Evolutionary conservation across 2,888 invertebrate genomes (phyloP).

Genomic region (Chironomus tentans): DNA sequence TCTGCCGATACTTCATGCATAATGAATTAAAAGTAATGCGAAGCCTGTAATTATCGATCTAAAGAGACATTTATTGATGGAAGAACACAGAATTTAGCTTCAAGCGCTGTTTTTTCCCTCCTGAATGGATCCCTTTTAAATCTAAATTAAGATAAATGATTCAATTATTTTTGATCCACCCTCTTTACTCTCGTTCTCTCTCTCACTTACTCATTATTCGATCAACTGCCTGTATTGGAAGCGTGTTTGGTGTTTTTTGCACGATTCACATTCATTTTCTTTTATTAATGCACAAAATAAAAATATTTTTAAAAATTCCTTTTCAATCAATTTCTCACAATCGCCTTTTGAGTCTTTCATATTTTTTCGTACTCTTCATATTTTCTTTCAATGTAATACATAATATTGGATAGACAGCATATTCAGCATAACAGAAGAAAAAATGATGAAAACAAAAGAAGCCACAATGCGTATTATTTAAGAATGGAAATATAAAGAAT

Average conservation of each 20-base stretch:
- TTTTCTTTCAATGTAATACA: too few relatives aligned
- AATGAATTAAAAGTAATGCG: too few relatives aligned
- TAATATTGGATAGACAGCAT: too few relatives aligned
- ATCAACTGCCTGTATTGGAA: neutral
- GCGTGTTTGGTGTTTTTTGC: too few relatives aligned
- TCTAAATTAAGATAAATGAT: conserved; percentile 26
- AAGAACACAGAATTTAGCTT: neutral
- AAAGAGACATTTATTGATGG: conserved; percentile 25
- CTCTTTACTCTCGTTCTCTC: neutral
- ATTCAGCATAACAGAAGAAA: neutral
- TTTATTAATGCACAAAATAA: neutral
- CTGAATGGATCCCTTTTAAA: neutral
- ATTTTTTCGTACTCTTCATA: neutral
- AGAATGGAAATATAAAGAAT: conserved; percentile 12
- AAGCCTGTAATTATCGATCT: conserved; percentile 8
- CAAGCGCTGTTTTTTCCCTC: neutral
- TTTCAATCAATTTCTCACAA: conserved; percentile 25
- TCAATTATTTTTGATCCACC: conserved; percentile 25
- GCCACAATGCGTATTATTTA: conserved; percentile 12
- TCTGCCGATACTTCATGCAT: too few relatives aligned
- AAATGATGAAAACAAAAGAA: conserved; percentile 2
- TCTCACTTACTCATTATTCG: neutral
- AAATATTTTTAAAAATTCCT: too few relatives aligned
- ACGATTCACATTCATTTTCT: too few relatives aligned
- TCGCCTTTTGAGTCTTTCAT: neutral